Conservation (phyloP, 2,888 invertebrate species). For the Apamea crenata region DNA sequence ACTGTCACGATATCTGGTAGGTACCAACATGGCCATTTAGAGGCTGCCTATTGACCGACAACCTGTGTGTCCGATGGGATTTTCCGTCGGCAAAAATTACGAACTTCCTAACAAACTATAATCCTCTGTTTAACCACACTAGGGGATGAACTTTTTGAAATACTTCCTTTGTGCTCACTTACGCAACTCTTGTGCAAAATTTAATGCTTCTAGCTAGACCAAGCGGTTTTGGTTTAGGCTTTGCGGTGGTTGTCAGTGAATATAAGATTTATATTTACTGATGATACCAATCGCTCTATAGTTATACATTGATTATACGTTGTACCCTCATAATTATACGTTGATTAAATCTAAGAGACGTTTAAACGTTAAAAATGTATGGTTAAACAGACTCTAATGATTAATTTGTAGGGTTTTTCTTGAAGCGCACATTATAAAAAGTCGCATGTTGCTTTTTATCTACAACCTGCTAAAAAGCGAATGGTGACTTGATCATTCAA, state of each 20-base stretch:
- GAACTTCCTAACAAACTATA: background rate
- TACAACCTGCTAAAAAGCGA: background rate
- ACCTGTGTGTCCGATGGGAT: background rate
- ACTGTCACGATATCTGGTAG: conserved; percentile 85
- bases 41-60: background rate
- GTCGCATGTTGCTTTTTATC: background rate
- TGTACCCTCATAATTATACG: background rate
- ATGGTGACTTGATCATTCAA: background rate
- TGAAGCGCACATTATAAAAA: background rate
- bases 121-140: background rate
- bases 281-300: background rate
- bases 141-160: background rate
- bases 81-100: background rate
- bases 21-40: background rate
- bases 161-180: background rate
- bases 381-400: background rate
- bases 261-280: background rate
- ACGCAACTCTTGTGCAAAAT: background rate
- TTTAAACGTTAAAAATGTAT: background rate
- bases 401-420: background rate
- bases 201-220: background rate
- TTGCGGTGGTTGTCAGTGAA: background rate
- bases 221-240: background rate
- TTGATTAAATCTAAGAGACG: background rate
- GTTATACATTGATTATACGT: too few species aligned